phyloP scores from a whole-genome alignment of 1,140 invertebrate species.

The Drosophila eugracilis region DNA sequence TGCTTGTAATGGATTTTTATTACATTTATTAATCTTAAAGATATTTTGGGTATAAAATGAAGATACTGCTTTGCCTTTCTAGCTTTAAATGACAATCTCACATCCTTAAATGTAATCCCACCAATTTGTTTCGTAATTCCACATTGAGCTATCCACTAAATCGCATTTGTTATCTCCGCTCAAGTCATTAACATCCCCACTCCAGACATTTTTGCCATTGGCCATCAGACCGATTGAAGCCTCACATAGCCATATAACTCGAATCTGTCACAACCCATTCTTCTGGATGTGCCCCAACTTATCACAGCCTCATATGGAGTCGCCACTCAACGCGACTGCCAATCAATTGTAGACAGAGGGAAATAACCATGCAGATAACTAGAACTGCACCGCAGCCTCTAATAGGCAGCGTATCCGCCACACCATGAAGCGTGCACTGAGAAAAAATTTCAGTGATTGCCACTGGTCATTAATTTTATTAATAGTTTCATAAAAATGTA shows the following conservation, averaged over 20 bases:
- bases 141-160: slow-evolving; percentile 23
- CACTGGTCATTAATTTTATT: too few species aligned
- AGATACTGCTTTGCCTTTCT: not conserved
- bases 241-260: slow-evolving; percentile 25
- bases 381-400: slow-evolving; percentile 66
- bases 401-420: slow-evolving; percentile 62
- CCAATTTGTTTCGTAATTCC: slow-evolving; percentile 34
- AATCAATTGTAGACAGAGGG: slow-evolving; percentile 47
- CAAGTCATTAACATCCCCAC: slow-evolving; percentile 34
- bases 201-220: not conserved
- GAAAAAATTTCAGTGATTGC: not conserved
- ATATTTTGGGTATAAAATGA: too few species aligned
- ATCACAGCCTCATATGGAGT: slow-evolving; percentile 25
- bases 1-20: not conserved
- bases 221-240: not conserved
- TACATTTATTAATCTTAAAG: too few species aligned
- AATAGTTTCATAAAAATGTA: too few species aligned
- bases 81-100: not conserved
- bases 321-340: slow-evolving; percentile 40
- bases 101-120: slow-evolving; percentile 5
- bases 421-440: slow-evolving; percentile 15
- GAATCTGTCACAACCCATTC: slow-evolving; percentile 49
- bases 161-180: slow-evolving; percentile 39
- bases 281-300: slow-evolving; percentile 24
- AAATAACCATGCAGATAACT: slow-evolving; percentile 59